Evolutionary conservation across 2,888 invertebrate genomes (phyloP).

Genomic region (Stegophylla sp.): DNA sequence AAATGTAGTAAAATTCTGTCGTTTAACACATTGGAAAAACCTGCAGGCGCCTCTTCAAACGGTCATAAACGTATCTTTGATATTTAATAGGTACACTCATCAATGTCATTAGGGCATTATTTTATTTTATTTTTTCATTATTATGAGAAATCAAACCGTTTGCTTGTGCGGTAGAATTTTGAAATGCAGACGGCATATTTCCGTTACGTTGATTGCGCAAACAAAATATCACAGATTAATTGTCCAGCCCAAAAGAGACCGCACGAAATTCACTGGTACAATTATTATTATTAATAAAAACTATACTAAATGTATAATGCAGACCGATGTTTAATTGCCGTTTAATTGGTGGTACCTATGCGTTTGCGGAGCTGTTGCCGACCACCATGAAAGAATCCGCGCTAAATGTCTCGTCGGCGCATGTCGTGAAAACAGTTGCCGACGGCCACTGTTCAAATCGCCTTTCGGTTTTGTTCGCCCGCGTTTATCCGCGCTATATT

Average conservation of each 20-base stretch:
- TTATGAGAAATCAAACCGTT: neutral
- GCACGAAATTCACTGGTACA: constrained; percentile 1
- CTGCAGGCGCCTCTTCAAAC: too few relatives aligned
- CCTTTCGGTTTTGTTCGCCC: constrained; percentile 30
- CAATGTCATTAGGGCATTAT: neutral
- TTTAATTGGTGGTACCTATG: constrained; percentile 39
- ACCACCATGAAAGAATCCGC: constrained; percentile 48
- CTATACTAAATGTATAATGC: neutral
- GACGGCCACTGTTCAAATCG: neutral
- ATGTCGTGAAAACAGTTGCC: constrained; percentile 7
- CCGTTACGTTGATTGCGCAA: constrained; percentile 4
- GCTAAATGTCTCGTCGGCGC: constrained; percentile 23
- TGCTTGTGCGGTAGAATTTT: constrained; percentile 14
- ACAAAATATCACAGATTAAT: constrained; percentile 22
- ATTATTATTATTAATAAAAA: constrained; percentile 37
- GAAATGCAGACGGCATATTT: constrained; percentile 35
- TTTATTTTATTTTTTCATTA: constrained; percentile 19
- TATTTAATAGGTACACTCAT: too few relatives aligned
- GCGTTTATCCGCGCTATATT: constrained; percentile 13
- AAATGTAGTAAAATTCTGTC: too few relatives aligned
- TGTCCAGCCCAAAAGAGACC: constrained; percentile 31
- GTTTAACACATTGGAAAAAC: too few relatives aligned
- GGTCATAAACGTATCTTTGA: too few relatives aligned
- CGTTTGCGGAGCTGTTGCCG: constrained; percentile 17
- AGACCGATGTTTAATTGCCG: constrained; percentile 24